Percentiles rank a stretch among this genome's conserved stretches.
Conservation (phyloP, 2,113 vertebrate genomes). For the Columbina picui region DNA sequence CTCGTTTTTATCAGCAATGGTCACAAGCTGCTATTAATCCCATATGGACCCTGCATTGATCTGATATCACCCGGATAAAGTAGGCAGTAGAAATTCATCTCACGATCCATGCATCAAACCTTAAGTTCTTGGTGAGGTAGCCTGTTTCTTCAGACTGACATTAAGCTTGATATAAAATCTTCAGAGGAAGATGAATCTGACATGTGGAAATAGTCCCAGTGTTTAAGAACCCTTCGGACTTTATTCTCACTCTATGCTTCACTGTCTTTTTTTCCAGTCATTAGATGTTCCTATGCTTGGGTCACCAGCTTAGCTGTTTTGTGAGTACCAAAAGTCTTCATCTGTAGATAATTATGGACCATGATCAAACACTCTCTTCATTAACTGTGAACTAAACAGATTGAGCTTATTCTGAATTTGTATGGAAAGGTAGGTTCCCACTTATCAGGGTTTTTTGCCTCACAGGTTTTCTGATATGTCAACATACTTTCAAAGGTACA, state of each 20-base stretch:
- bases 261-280: background rate
- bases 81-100: background rate
- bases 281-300: background rate
- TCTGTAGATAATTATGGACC: background rate
- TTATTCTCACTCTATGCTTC: background rate
- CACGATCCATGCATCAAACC: background rate
- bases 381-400: background rate
- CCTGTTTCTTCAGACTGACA: background rate
- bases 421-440: background rate
- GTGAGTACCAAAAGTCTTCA: background rate
- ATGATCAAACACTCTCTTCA: background rate
- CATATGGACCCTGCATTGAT: background rate
- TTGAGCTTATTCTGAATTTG: background rate
- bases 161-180: background rate
- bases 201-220: background rate
- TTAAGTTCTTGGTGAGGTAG: background rate
- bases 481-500: background rate
- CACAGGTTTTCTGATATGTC: background rate
- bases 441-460: background rate
- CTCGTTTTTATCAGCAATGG: background rate
- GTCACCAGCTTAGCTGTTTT: background rate
- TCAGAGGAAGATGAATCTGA: constrained; percentile 6
- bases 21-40: background rate
- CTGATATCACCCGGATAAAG: background rate
- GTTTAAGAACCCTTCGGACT: background rate